phyloP scores from a whole-genome alignment of 2,888 invertebrate genomes.

The Lithophane ornitopus region DNA sequence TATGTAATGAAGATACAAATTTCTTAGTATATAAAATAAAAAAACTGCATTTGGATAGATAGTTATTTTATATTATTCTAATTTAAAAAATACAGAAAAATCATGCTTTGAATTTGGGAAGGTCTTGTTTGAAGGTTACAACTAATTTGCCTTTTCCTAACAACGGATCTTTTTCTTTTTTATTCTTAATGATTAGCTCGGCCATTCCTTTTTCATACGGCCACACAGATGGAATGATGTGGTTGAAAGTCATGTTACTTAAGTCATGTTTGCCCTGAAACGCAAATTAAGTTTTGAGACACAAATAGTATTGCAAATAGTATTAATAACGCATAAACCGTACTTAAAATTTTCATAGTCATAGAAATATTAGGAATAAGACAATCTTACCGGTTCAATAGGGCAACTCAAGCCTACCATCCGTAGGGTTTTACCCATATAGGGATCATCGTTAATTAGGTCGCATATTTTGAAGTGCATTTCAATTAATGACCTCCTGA shows the following conservation, averaged over 20 bases:
- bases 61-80: background rate
- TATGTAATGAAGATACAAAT: no score
- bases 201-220: constrained; percentile 30
- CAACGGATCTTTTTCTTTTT: background rate
- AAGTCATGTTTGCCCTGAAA: constrained; percentile 15
- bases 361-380: no score
- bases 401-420: constrained; percentile 18
- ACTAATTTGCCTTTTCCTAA: background rate
- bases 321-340: background rate
- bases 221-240: constrained; percentile 11
- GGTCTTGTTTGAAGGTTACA: constrained; percentile 17
- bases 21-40: no score
- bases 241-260: constrained; percentile 10
- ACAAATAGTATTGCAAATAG: background rate
- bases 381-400: constrained; percentile 22
- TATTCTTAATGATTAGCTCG: background rate
- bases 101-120: background rate
- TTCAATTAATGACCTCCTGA: constrained; percentile 33
- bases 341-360: background rate
- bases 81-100: background rate
- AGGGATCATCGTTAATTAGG: constrained; percentile 14
- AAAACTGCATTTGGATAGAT: no score
- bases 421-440: background rate
- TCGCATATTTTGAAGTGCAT: constrained; percentile 20
- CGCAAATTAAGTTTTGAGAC: background rate